These are phyloP conservation scores for Ornithoptera alexandrae DNA, from an alignment of 2,888 invertebrate species.

Conservation along the genomic window DNA sequence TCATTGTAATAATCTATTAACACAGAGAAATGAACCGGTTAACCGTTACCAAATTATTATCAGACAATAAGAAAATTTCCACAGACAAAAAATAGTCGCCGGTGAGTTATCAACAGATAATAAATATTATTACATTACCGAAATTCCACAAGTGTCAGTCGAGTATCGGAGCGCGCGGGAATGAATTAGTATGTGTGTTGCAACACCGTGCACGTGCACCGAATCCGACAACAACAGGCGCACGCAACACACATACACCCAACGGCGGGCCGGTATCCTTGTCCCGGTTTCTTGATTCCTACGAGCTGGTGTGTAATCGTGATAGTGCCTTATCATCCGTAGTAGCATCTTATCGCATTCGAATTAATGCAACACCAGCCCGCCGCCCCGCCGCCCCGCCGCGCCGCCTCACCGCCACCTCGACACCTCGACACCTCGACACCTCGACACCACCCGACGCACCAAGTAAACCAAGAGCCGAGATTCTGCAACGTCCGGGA, in stretches of 20 bases:
- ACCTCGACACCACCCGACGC: too few relatives aligned
- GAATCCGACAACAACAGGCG: conserved; percentile 67
- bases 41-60: not conserved
- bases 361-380: conserved; percentile 62
- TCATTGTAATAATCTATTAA: not conserved
- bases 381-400: not conserved
- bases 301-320: conserved; percentile 63
- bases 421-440: too few relatives aligned
- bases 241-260: conserved; percentile 43
- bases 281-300: conserved; percentile 76
- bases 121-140: conserved; percentile 9
- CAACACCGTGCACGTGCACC: conserved; percentile 62
- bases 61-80: not conserved
- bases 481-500: too few relatives aligned
- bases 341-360: conserved; percentile 65
- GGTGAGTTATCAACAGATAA: conserved; percentile 17
- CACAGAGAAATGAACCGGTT: not conserved
- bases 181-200: conserved; percentile 46
- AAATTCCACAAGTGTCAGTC: conserved; percentile 27
- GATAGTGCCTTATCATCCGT: conserved; percentile 60
- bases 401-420: too few relatives aligned
- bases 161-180: conserved; percentile 37
- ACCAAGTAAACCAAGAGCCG: too few relatives aligned
- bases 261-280: conserved; percentile 64
- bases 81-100: not conserved